Conservation (phyloP, 2,888 invertebrate genomes). For the Epistrophe eligans region DNA sequence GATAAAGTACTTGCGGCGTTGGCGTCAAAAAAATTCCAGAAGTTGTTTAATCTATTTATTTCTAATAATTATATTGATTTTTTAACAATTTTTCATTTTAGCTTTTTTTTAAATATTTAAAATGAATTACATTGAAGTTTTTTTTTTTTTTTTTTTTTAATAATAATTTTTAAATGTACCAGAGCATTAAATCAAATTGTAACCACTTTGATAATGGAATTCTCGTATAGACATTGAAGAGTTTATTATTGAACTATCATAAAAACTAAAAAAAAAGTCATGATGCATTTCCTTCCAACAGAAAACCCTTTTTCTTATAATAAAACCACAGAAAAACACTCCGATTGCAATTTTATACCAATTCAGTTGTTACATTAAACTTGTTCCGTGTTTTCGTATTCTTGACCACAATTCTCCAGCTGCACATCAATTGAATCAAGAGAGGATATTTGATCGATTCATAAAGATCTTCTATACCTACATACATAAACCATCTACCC, state of each 20-base stretch:
- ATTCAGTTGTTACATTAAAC: slow-evolving; percentile 36
- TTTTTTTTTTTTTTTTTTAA: too few relatives aligned
- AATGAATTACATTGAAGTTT: too few relatives aligned
- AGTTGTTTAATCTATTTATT: too few relatives aligned
- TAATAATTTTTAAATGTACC: too few relatives aligned
- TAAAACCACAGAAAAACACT: slow-evolving; percentile 45
- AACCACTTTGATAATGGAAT: not conserved
- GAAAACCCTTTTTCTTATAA: not conserved
- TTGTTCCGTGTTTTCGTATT: slow-evolving; percentile 45
- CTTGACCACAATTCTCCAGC: slow-evolving; percentile 63
- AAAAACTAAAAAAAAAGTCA: too few relatives aligned
- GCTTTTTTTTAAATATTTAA: too few relatives aligned
- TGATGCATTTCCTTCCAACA: not conserved
- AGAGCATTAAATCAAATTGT: too few relatives aligned
- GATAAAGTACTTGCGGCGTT: too few relatives aligned
- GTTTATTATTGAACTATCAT: not conserved
- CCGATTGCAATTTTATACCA: slow-evolving; percentile 29
- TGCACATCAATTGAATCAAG: slow-evolving; percentile 42
- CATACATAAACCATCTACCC: slow-evolving; percentile 25
- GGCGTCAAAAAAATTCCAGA: too few relatives aligned
- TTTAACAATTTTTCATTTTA: too few relatives aligned
- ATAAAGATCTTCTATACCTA: slow-evolving; percentile 13
- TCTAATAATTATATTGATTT: too few relatives aligned
- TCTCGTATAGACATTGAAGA: not conserved
- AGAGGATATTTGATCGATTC: slow-evolving; percentile 54